phyloP scores from a whole-genome alignment of 2,113 vertebrate species.

The Ceratotherium simum region DNA sequence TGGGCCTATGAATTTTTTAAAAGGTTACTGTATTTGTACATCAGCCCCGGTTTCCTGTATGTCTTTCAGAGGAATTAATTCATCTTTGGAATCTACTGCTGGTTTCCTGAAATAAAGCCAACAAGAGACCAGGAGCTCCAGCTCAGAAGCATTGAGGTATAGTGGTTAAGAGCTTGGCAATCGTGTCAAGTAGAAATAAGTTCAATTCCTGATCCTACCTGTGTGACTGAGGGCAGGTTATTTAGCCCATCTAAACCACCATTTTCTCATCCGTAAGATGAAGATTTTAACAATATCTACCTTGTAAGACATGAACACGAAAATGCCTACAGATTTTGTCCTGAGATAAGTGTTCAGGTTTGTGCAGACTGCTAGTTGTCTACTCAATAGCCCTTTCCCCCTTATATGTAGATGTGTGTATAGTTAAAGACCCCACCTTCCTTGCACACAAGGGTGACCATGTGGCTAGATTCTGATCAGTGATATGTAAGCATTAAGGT shows the following conservation, averaged over 20 bases:
- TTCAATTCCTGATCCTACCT: neutral
- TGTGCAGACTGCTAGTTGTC: neutral
- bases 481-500: neutral
- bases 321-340: neutral
- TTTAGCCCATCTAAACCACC: neutral
- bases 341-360: neutral
- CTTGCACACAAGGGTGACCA: neutral
- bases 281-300: neutral
- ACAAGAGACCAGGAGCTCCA: neutral
- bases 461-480: neutral
- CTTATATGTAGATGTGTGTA: neutral
- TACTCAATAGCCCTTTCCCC: neutral
- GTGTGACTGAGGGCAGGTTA: neutral
- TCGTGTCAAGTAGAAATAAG: neutral
- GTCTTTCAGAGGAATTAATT: constrained; percentile 46
- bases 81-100: neutral
- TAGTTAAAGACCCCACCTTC: neutral
- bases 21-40: constrained; percentile 49
- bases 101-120: constrained; percentile 43
- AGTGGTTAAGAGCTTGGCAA: neutral
- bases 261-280: neutral
- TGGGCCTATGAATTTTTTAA: constrained; percentile 47
- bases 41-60: neutral
- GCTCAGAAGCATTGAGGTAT: neutral
- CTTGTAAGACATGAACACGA: neutral